Evolutionary conservation across 2,797 vertebrate species (phyloP), one percentile per base, ranked within the genome.

Genomic region (Poeciliopsis gracilis): DNA sequence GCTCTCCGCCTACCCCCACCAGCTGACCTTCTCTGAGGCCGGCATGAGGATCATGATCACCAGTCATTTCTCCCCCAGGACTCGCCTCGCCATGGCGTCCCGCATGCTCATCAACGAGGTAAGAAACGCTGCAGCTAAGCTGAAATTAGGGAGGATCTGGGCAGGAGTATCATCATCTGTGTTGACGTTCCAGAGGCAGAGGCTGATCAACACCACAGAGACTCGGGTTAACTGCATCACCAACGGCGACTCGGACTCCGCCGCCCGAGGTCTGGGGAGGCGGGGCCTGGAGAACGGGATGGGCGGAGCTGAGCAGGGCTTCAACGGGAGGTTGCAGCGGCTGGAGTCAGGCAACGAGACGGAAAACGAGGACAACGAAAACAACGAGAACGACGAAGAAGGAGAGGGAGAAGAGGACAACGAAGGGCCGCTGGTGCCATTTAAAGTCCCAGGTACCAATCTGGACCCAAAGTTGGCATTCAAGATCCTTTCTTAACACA

Each of bases 91-190:
- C 86, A 99, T 99, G 98, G 98, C 98, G 82, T 99, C 98, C 30
- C 96, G 98, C n/a, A 98, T 99, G 98, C 91, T 99, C 78, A 99
- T 99, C 94, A 99, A 96, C 30, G 98, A 99, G 98, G 98, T 99
- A 15, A 4, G 38, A 38, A 5, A 30, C 6, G 23, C 11, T 18
- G 5, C 12, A 43, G 13, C 67, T 3, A 1, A 51, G 1, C 8
- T 38, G 2, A 38, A 8, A 15, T 6, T 16, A 30, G 28, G 13
- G 28, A 16, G 28, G 13, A 5, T 41, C 72, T 47, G 41, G 4
- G 4, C 23, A 33, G 28, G 28, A 72, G 28, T 45, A 13, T 23
- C 38, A 33, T 51, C 30, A 4, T 63, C n/a, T 76, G 28, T 53
- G 74, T 2, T 9, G 63, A n/a, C 77, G 3, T 74, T 77, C 8